Base-by-base conservation (phyloP, 2,113 vertebrate genomes). In the Oophaga pumilio region DNA sequence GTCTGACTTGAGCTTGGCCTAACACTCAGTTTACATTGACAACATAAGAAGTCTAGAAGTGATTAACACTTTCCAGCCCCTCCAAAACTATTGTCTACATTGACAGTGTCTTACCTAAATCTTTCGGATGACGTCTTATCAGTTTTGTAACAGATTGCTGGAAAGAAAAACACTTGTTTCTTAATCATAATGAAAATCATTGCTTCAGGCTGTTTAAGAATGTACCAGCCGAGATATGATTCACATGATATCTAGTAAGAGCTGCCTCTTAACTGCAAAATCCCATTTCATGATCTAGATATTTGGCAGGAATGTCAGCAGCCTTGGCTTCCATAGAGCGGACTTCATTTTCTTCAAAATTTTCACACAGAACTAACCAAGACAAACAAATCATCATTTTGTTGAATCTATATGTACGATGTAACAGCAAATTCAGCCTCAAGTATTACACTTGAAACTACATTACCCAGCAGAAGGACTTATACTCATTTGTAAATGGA, bases 171-270 rank as follows among this genome's bases (percentile, higher is more conserved):
- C 28, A 20, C 24, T n/a, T 69, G 68, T 73, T 53, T 18, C 57
- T 26, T 76, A 60, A 76, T 76, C 84, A 60, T 60, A 85, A 76
- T 85, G 69, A 62, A 76, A 85, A 85, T 85, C 84, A 26, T 76
- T 62, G 84, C 56, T 85, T 26, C 8, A 11, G 82, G 71, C 56
- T 13, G 10, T 62, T 24, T n/a, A 9, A 69, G 49, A 50, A 74
- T 59, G 24, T 28, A 60, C 60, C 17, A 62, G 28, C 57, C 49
- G 26, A 13, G 28, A 43, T 62, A 28, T 11, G 28, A 22, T 13
- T 64, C 79, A 49, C 17, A 81, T 5, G 13, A 2, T 26, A 28
- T 80, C 24, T 33, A 80, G 60, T 28, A 77, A 50, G 18, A 26
- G 76, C 22, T 56, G 50, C n/a, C 20, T 76, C n/a, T 78, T 53